Evolutionary conservation across 2,113 vertebrate species (phyloP).

Genomic region (Lepisosteus osseus): DNA sequence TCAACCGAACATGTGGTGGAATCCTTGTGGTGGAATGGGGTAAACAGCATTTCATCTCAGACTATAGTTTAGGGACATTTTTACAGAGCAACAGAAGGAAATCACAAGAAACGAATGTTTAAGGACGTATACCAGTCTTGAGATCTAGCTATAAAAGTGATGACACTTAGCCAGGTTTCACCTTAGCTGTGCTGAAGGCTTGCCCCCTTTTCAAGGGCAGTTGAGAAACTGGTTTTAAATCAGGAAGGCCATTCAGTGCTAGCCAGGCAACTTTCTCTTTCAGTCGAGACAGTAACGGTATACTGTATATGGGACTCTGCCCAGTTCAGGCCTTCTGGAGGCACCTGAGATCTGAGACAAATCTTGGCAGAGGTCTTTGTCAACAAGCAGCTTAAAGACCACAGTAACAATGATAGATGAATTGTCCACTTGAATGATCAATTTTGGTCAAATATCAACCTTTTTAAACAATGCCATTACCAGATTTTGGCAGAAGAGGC

Average conservation of each 20-base stretch:
- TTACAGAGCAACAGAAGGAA: slow-evolving; percentile 55
- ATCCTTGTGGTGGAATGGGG: too few species aligned
- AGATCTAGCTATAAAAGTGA: slow-evolving; percentile 52
- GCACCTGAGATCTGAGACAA: background rate
- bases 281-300: background rate
- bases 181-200: slow-evolving; percentile 54
- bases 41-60: slow-evolving; percentile 35
- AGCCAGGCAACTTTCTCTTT: background rate
- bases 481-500: too few species aligned
- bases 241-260: background rate
- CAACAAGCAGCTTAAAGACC: too few species aligned
- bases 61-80: slow-evolving; percentile 64
- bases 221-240: slow-evolving; percentile 64
- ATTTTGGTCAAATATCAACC: too few species aligned
- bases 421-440: too few species aligned
- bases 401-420: too few species aligned
- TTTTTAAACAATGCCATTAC: too few species aligned
- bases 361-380: background rate
- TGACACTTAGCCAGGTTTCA: slow-evolving; percentile 53
- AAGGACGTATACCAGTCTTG: slow-evolving; percentile 44
- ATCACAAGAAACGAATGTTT: slow-evolving; percentile 5
- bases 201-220: slow-evolving; percentile 63
- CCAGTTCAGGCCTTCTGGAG: background rate
- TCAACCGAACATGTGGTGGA: too few species aligned
- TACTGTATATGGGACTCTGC: background rate